Evolutionary conservation across 2,797 vertebrate species (phyloP).

Genomic region (Emys orbicularis): DNA sequence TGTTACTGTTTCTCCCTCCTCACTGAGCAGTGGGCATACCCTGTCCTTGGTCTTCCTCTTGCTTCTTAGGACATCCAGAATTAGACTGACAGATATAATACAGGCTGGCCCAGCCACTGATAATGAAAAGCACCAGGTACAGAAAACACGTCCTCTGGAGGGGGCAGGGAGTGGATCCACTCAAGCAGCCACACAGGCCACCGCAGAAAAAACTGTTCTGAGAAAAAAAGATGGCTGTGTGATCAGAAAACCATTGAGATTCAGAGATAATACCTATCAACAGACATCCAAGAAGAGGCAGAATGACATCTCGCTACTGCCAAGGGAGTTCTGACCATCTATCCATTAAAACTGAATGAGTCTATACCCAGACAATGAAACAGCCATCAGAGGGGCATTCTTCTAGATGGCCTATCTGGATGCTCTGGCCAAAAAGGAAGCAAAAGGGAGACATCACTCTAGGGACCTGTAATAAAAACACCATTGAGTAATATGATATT

Average conservation of each 20-base stretch:
- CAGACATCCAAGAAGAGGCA: background rate
- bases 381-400: background rate
- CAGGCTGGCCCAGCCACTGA: background rate
- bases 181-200: background rate
- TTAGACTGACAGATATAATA: background rate
- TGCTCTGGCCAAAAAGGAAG: too few species aligned
- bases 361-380: background rate
- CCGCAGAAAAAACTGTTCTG: slow-evolving; percentile 25
- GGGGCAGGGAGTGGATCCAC: background rate
- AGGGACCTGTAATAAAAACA: too few species aligned
- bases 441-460: too few species aligned
- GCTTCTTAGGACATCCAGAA: background rate
- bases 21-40: too few species aligned
- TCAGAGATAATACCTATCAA: slow-evolving; percentile 5
- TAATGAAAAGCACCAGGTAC: background rate
- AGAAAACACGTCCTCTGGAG: background rate
- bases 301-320: background rate
- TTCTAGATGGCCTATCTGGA: rapidly evolving
- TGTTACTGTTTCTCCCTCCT: too few species aligned
- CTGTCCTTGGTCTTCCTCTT: too few species aligned
- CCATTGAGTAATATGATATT: too few species aligned
- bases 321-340: background rate
- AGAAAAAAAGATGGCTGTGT: background rate
- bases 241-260: background rate
- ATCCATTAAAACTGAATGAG: too few species aligned